These are phyloP conservation scores for Sthenelais limicola DNA, from an alignment of 2,888 invertebrate species.

Conservation along the genomic window DNA sequence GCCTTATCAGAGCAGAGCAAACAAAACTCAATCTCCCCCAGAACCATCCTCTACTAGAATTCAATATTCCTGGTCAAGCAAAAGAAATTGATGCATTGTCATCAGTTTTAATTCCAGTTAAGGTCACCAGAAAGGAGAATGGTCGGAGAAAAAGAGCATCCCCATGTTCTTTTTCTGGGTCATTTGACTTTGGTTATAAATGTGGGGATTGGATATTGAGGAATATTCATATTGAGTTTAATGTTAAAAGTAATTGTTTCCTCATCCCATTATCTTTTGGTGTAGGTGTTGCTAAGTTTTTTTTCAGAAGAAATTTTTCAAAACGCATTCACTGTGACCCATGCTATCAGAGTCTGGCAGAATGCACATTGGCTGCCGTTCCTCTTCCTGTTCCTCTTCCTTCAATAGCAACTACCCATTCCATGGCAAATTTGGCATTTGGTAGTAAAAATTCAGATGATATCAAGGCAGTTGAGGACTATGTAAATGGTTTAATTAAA, in stretches of 20 bases:
- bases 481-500: no score
- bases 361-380: neutral
- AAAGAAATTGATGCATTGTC: constrained; percentile 48
- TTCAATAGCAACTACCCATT: neutral
- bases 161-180: neutral
- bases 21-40: constrained; percentile 52
- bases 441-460: neutral
- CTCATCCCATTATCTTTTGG: neutral
- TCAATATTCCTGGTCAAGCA: constrained; percentile 50
- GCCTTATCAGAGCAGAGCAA: constrained; percentile 56
- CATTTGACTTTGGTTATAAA: constrained; percentile 5
- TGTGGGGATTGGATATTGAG: constrained; percentile 14
- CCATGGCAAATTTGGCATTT: neutral
- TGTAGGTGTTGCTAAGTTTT: neutral
- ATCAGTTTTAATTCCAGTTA: constrained; percentile 36
- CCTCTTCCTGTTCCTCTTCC: constrained; percentile 16
- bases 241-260: no score
- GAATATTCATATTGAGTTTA: neutral
- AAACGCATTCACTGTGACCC: constrained; percentile 2
- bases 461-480: neutral
- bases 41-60: constrained; percentile 53
- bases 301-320: neutral
- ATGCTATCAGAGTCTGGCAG: neutral
- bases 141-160: neutral
- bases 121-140: neutral